Percentiles rank a stretch among this genome's conserved stretches.
Evolutionary conservation across 2,888 invertebrate genomes (phyloP).

Genomic region (Litoditis marina): DNA sequence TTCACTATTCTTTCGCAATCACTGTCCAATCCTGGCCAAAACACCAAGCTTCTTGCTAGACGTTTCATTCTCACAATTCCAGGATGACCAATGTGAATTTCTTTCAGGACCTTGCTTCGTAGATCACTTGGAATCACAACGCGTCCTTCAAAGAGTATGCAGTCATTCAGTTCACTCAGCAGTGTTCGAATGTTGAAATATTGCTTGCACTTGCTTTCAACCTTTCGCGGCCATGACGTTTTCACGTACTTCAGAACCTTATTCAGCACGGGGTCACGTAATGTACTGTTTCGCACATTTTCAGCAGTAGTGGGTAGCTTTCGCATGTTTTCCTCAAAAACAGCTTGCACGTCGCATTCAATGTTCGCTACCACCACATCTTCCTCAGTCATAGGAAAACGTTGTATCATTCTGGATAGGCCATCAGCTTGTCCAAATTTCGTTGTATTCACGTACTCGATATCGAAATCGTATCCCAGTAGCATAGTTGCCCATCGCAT

Average conservation of each 20-base stretch:
- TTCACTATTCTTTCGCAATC: slow-evolving; percentile 30
- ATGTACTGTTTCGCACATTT: too few relatives aligned
- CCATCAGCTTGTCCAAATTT: slow-evolving; percentile 59
- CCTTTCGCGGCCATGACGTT: too few relatives aligned
- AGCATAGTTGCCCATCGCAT: slow-evolving; percentile 55
- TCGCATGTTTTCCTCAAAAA: slow-evolving; percentile 18
- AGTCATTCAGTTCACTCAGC: too few relatives aligned
- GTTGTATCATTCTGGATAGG: slow-evolving; percentile 55
- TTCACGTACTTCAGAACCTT: too few relatives aligned
- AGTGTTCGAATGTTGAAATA: too few relatives aligned
- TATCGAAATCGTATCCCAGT: slow-evolving; percentile 59
- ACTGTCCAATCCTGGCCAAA: slow-evolving; percentile 50
- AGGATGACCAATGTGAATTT: slow-evolving; percentile 51
- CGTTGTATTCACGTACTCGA: slow-evolving; percentile 52
- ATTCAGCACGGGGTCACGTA: too few relatives aligned
- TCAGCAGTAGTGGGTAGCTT: too few relatives aligned
- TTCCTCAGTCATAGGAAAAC: too few relatives aligned
- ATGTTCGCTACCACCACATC: too few relatives aligned
- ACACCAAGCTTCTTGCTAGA: slow-evolving; percentile 50
- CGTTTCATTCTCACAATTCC: slow-evolving; percentile 55
- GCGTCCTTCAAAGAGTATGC: too few relatives aligned
- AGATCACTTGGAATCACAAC: slow-evolving; percentile 47
- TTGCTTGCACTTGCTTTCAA: too few relatives aligned
- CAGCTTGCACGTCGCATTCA: not conserved
- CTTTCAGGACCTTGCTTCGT: slow-evolving; percentile 31